phyloP scores from a whole-genome alignment of 2,113 vertebrate genomes.

The Philantomba maxwellii region DNA sequence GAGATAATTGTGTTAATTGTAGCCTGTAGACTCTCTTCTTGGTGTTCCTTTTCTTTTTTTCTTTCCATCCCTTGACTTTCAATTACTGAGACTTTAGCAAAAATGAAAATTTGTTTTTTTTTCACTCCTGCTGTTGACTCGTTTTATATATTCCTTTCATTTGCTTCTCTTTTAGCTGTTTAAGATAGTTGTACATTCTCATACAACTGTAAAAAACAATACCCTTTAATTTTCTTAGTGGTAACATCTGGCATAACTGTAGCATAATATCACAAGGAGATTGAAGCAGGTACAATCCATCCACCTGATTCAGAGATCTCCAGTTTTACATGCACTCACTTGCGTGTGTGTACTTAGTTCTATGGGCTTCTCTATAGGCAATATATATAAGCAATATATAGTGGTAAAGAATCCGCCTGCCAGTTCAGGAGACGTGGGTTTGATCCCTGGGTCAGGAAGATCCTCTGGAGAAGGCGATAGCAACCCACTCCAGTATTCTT shows the following conservation, averaged over 20 bases:
- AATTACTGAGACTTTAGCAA: slow-evolving; percentile 11
- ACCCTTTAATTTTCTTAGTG: not conserved
- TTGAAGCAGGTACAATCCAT: not conserved
- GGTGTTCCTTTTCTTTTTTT: not conserved
- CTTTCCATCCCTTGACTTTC: not conserved
- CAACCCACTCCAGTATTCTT: not conserved
- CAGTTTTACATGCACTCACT: not conserved
- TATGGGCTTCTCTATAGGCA: not conserved
- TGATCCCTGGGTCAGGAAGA: not conserved
- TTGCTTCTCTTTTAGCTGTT: slow-evolving; percentile 5
- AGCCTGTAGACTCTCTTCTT: not conserved
- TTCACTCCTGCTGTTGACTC: not conserved
- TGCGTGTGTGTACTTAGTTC: not conserved
- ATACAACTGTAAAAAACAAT: not conserved
- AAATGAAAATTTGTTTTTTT: not conserved
- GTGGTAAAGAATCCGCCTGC: not conserved
- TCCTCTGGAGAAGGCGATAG: not conserved
- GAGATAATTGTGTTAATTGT: slow-evolving; percentile 8
- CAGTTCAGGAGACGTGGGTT: not conserved
- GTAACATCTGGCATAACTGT: not conserved
- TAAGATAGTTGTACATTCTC: slow-evolving; percentile 8
- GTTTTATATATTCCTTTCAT: not conserved
- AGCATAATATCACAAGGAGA: not conserved
- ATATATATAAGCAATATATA: not conserved
- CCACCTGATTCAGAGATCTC: not conserved